A percentile compares a stretch with the other conserved stretches of the same genome.
Conservation (phyloP, 2,888 invertebrate genomes). For the Timema podura region DNA sequence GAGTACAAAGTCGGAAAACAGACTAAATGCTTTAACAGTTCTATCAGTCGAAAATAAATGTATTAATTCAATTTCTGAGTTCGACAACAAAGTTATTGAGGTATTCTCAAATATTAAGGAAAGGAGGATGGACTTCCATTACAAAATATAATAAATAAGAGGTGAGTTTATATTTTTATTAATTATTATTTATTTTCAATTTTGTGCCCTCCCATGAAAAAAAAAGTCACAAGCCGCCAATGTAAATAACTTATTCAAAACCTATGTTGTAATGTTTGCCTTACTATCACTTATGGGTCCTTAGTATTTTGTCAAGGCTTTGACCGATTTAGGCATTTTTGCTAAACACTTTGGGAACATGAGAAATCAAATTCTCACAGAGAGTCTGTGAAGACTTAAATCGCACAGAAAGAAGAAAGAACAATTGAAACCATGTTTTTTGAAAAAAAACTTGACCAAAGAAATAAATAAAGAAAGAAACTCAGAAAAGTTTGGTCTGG, state of each 20-base stretch:
- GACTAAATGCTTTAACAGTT: too few species aligned
- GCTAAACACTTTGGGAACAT: neutral
- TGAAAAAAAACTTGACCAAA: neutral
- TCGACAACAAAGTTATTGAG: too few species aligned
- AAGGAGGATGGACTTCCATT: too few species aligned
- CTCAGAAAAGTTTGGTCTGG: neutral
- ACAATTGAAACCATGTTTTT: slow-evolving; percentile 4
- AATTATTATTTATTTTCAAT: too few species aligned
- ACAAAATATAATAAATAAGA: too few species aligned
- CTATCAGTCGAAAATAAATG: too few species aligned
- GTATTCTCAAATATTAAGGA: too few species aligned
- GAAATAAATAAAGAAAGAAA: neutral
- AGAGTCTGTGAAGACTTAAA: neutral
- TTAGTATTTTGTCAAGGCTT: slow-evolving; percentile 6
- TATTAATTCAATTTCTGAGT: too few species aligned
- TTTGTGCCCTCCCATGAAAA: too few species aligned
- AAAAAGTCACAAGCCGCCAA: too few species aligned
- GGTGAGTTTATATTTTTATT: too few species aligned
- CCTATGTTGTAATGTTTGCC: neutral
- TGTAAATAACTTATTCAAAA: neutral
- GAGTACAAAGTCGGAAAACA: too few species aligned
- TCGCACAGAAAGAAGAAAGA: neutral
- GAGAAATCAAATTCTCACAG: slow-evolving; percentile 5
- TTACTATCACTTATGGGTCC: neutral
- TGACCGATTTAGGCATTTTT: neutral